Evolutionary conservation across 2,888 invertebrate species (phyloP), one percentile per base, ranked within the genome.

Genomic region (Neoaliturus tenellus): DNA sequence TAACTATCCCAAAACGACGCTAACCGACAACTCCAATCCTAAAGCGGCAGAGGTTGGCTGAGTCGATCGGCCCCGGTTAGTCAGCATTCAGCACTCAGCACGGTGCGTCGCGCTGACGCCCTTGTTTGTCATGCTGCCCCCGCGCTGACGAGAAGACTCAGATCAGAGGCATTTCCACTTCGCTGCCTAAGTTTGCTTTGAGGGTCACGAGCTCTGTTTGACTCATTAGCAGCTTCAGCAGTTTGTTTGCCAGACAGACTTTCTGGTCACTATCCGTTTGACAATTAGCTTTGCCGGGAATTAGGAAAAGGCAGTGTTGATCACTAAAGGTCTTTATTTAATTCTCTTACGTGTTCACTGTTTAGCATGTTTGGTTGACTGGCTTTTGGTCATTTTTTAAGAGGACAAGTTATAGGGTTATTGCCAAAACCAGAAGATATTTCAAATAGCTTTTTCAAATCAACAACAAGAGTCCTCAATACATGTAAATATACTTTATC

Each of bases 181-280:
- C 55, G 25, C 20, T 55, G 55, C 55, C 25, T 25, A 55, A 55
- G 55, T 55, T 55, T 55, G 55, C 55, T 55, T 55, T 55, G 55
- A 55, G 55, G 55, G 55, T 55, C 55, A 55, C 55, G 25, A 55
- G 55, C 55, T 25, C 55, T 67, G 67, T 67, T 67, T 67, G 67
- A 67, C 31, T 67, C 67, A 67, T 67, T 67, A 67, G 33, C 67
- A 67, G 67, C n/a, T 67, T 33, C 31, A 67, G 33, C 67, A 67
- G 25, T 55, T 55, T 67, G 67, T 28, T 23, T 58, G 5, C 25
- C 58, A 10, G 8, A 28, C 5, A 10, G 20, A 12, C 20, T 67
- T 33, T 23, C 8, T 12, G n/a, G n/a, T n/a, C n/a, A n/a, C n/a
- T n/a, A n/a, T n/a, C 20, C 55, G 55, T 55, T 55, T 55, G 55